Base-by-base conservation (phyloP, 2,888 invertebrate species). In the Tachina fera region DNA sequence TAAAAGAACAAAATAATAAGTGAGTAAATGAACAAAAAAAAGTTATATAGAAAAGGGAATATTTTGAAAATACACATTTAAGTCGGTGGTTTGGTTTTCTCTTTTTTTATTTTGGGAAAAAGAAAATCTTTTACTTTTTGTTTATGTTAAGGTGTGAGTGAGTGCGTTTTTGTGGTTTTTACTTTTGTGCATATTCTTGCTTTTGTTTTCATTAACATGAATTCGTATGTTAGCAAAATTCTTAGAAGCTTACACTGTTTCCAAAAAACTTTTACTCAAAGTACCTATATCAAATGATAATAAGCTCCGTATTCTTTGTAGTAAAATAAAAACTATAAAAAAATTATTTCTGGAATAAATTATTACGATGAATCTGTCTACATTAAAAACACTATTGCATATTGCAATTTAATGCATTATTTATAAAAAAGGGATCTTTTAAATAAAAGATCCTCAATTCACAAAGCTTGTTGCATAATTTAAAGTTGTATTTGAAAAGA, bases 161-260 rank as follows among this genome's bases (percentile, higher is more conserved):
- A 41, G 58, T 80, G 16, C 74, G 45, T 61, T 14, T 49, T 65
- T 71, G 71, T 56, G 78, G 72, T 68, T 63, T 31, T 76, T 65
- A 63, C 22, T 63, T 76, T 56, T 58, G 43, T 8, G 51, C 16
- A 67, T 71, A 47, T 58, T 63, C 11, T 41, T 43, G 16, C 53
- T 74, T 49, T 53, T 70, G 10, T 56, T 67, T 47, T 19, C 19
- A 45, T 71, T 16, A 51, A 71, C 49, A 80, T 49, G 65, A 53
- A 13, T 45, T 61, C 39, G 41, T 68, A 49, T 49, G 41, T 68
- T 6, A 16, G 49, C 9, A 45, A 56, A 63, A 65, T 56, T 56
- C 1, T 43, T 45, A 13, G 43, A 43, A 22, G 5, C 11, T 58
- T 58, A 68, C 67, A 77, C 67, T 49, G 67, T 77, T 47, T 47